Evolutionary conservation across 2,888 invertebrate genomes (phyloP).

Genomic region (Polyommatus icarus): DNA sequence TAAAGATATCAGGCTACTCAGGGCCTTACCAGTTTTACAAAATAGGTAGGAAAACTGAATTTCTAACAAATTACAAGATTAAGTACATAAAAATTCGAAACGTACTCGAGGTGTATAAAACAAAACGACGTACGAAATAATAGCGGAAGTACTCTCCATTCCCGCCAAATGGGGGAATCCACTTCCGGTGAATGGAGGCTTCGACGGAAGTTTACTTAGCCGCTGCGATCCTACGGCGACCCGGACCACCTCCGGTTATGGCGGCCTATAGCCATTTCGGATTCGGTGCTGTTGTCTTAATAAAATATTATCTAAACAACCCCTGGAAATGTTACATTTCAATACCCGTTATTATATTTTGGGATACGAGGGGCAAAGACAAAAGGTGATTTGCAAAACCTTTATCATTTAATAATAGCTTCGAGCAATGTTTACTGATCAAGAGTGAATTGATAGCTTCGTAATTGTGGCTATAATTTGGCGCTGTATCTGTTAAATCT

Average conservation of each 20-base stretch:
- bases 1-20: too few relatives aligned
- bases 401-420: neutral
- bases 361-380: neutral
- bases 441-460: neutral
- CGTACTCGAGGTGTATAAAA: slow-evolving; percentile 38
- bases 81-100: slow-evolving; percentile 25
- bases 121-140: slow-evolving; percentile 56
- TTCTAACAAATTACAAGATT: slow-evolving; percentile 20
- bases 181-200: slow-evolving; percentile 58
- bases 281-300: slow-evolving; percentile 22
- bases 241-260: slow-evolving; percentile 55
- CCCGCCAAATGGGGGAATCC: slow-evolving; percentile 64
- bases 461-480: neutral
- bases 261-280: slow-evolving; percentile 35
- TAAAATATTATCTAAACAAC: slow-evolving; percentile 18
- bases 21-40: neutral
- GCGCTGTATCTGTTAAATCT: neutral
- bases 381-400: neutral
- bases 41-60: neutral
- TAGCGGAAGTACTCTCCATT: slow-evolving; percentile 60
- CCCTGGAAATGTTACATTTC: neutral
- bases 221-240: slow-evolving; percentile 45
- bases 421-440: neutral
- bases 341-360: neutral
- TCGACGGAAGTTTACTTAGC: slow-evolving; percentile 72